Evolutionary conservation across 1,140 invertebrate genomes (phyloP), one percentile per base, ranked within the genome.

Genomic region (Helicoverpa armigera): DNA sequence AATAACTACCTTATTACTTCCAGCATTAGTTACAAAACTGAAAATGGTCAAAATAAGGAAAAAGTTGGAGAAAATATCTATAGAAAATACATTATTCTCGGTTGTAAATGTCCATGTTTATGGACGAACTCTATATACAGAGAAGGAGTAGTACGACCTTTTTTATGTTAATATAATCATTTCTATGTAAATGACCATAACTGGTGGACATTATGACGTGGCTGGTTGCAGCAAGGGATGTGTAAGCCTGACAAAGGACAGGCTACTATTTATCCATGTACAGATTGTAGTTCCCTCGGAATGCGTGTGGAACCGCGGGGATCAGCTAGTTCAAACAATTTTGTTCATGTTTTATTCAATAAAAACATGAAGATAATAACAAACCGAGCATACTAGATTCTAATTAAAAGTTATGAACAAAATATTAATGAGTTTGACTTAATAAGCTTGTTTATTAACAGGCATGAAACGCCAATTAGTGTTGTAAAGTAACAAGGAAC

Each of bases 401-500:
- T 67, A 67, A 67, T 67, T 67, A 67, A 67, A 67, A 67, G 35
- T 67, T 67, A 48, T 67, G 18, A 65, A 67, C 63, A 67, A 67
- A 67, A 67, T 48, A 16, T 65, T 60, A 60, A 16, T 65, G 35
- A 65, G n/a, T 48, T 67, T 67, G 63, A 11, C 16, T 67, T 16
- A 67, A 67, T 48, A 18, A n/a, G 63, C 35, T 10, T 48, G 31
- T n/a, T 43, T 18, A 18, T 65, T n/a, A 48, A 67, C 61, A 60
- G 23, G 18, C 11, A 60, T 29, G 31, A 43, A n/a, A 58, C 16
- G 4, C 14, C 61, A 65, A 65, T 65, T 65, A 43, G 31, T 4
- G 29, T 65, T 65, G 29, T 65, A 35, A 14, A 35, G 31, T 11
- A 11, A 63, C 3, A 14, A 35, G 23, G 5, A 29, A 35, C 31